These are phyloP conservation scores for Erynnis tages DNA, from an alignment of 2,888 invertebrate species.

Conservation along the genomic window DNA sequence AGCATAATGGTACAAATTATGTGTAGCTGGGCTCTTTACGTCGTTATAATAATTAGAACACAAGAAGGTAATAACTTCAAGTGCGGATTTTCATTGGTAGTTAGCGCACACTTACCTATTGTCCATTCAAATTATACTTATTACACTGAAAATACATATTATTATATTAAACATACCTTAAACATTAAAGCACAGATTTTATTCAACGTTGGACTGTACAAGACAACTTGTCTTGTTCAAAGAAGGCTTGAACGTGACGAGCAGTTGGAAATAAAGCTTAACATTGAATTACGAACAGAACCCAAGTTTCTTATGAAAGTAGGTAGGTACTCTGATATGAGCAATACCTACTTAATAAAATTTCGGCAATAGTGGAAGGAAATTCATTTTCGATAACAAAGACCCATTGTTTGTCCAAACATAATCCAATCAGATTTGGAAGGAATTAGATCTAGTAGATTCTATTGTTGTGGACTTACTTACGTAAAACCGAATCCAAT, in stretches of 20 bases:
- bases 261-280: neutral
- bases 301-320: conserved; percentile 4
- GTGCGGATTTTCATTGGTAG: too few relatives aligned
- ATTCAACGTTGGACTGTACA: neutral
- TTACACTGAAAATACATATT: too few relatives aligned
- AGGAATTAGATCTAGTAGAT: conserved; percentile 6
- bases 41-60: too few relatives aligned
- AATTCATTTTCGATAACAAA: conserved; percentile 13
- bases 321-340: conserved; percentile 4
- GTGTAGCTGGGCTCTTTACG: too few relatives aligned
- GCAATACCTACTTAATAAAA: conserved; percentile 5
- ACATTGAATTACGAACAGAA: conserved; percentile 1
- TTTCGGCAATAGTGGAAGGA: neutral
- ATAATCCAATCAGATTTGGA: conserved; percentile 6
- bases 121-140: too few relatives aligned
- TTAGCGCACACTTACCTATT: too few relatives aligned
- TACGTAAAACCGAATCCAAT: neutral
- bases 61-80: too few relatives aligned
- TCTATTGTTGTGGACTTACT: conserved; percentile 2
- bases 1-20: too few relatives aligned
- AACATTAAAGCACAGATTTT: neutral
- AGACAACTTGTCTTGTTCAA: conserved; percentile 3
- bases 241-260: conserved; percentile 4
- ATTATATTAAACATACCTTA: too few relatives aligned
- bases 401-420: neutral